phyloP scores from a whole-genome alignment of 2,888 invertebrate genomes.

The Troilus luridus region DNA sequence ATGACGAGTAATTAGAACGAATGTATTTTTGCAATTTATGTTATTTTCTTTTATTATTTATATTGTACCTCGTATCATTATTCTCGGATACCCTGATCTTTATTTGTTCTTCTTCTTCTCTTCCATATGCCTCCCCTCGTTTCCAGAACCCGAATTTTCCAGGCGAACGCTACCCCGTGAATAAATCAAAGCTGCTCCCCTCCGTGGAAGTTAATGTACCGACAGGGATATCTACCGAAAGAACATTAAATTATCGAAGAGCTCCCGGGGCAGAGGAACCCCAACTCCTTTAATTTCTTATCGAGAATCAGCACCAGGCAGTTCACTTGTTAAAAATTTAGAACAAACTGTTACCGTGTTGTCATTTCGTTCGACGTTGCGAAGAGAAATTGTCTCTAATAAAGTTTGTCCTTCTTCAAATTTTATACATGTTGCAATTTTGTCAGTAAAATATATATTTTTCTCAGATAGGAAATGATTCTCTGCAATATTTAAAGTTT shows the following conservation, averaged over 20 bases:
- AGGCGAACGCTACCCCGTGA: neutral
- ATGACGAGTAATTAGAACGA: too few species aligned
- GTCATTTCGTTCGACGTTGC: neutral
- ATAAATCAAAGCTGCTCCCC: neutral
- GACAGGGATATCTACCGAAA: constrained; percentile 9
- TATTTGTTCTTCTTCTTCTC: neutral
- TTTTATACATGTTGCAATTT: neutral
- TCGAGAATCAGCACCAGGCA: constrained; percentile 12
- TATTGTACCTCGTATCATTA: too few species aligned
- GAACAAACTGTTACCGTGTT: neutral
- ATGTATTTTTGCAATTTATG: too few species aligned
- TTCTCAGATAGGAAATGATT: too few species aligned
- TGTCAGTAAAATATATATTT: too few species aligned
- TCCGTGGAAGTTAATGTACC: constrained; percentile 34
- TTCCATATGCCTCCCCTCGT: neutral
- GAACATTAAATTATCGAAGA: constrained; percentile 27
- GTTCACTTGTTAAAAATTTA: neutral
- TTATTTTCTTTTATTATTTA: too few species aligned
- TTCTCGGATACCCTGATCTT: neutral
- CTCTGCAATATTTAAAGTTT: too few species aligned
- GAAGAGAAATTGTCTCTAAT: neutral
- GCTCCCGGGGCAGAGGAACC: neutral
- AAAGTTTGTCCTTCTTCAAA: neutral
- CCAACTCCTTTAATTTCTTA: constrained; percentile 29
- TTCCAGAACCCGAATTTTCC: neutral